Base-by-base conservation (phyloP, 2,113 vertebrate genomes). In the Rhinogobius similis region DNA sequence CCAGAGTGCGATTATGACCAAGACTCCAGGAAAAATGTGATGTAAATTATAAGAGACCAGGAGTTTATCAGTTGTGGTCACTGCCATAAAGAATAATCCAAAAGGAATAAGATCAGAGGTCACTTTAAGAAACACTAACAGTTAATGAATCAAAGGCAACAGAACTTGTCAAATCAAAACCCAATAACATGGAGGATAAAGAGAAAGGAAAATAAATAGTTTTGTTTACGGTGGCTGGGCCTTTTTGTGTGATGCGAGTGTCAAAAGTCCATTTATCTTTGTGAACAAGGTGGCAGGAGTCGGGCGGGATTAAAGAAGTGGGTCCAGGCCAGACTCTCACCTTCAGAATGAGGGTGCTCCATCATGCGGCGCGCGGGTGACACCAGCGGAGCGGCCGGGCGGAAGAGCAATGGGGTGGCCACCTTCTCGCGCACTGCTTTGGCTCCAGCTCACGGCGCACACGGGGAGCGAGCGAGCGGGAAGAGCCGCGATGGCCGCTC, bases 331-430 rank as follows among this genome's bases (percentile, higher is more conserved):
- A 65, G 84, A 87, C 87, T 87, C 84, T 91, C 88, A 86, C 88
- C 85, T 88, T 90, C 88, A 88, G 92, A 91, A 92, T 93, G 89
- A 91, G 88, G 87, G 88, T 89, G 82, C 86, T 93, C 89, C 90
- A 93, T 93, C 92, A 93, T 92, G 82, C 76, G 39, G 64, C 62
- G n/a, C 41, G 52, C 69, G 66, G 1, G 68, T 90, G 90, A 92
- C 89, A 89, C 71, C 64, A 24, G 82, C 79, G 73, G 83, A 86
- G 74, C 82, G 71, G 82, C 74, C 67, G 46, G 74, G 81, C 75
- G 77, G 79, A 83, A 89, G 86, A 90, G 87, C 88, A 90, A 92
- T 92, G 89, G 83, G 75, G 82, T 84, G 85, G 85, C 78, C 75
- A 48, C 76, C 78, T 86, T 86, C 82, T 67, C 81, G 68, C 72